Percentiles rank a stretch among this genome's conserved stretches.
These are phyloP conservation scores for Chaetogeoica ovagalla DNA, from an alignment of 2,888 invertebrate species.

Conservation along the genomic window DNA sequence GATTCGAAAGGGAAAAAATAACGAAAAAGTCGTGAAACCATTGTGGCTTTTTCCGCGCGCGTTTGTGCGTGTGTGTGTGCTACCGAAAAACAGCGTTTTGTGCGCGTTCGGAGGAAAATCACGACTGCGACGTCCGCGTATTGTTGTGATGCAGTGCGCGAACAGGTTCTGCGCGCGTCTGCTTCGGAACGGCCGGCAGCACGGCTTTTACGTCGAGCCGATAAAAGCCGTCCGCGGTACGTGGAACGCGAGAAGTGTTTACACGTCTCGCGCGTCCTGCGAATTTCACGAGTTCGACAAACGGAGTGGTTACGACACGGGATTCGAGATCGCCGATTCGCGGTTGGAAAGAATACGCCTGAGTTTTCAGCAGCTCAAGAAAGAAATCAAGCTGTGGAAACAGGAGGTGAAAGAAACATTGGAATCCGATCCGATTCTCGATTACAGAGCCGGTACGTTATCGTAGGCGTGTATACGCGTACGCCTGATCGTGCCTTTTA, in stretches of 20 bases:
- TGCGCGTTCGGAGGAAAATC: too few species aligned
- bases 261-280: neutral
- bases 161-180: neutral
- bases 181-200: neutral
- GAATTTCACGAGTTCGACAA: constrained; percentile 44
- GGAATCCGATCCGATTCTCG: constrained; percentile 36
- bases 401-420: constrained; percentile 34
- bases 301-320: constrained; percentile 39
- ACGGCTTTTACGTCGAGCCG: neutral
- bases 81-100: too few species aligned
- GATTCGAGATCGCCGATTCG: neutral
- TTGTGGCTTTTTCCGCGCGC: too few species aligned
- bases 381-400: constrained; percentile 48
- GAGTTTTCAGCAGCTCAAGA: constrained; percentile 21
- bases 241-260: neutral
- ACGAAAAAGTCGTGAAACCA: too few species aligned
- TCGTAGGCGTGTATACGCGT: too few species aligned
- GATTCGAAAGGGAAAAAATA: too few species aligned
- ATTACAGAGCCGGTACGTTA: constrained; percentile 36
- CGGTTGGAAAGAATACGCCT: constrained; percentile 18
- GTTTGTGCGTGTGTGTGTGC: too few species aligned
- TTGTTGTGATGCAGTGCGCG: neutral
- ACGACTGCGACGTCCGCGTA: too few species aligned
- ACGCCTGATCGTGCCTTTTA: neutral
- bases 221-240: too few species aligned